phyloP scores from a whole-genome alignment of 2,113 vertebrate genomes.

The Pygathrix nemaeus region DNA sequence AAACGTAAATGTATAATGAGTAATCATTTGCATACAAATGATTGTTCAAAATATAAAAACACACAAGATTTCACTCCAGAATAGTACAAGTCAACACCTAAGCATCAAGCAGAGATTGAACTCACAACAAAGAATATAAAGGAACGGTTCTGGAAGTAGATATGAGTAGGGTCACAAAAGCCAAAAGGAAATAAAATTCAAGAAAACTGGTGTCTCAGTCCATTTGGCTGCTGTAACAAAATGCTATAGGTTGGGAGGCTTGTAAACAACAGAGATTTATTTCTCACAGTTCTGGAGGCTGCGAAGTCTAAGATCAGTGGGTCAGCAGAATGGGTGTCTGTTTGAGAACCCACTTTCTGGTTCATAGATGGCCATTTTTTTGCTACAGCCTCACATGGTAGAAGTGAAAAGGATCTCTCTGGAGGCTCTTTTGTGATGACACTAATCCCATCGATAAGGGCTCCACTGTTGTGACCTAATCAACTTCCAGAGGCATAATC shows the following conservation, averaged over 20 bases:
- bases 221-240: background rate
- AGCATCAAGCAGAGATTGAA: background rate
- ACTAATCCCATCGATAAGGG: background rate
- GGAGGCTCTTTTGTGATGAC: no score
- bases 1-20: background rate
- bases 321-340: no score
- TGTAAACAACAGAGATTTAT: background rate
- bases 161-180: background rate
- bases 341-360: background rate
- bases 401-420: background rate
- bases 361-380: background rate
- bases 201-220: background rate
- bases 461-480: background rate
- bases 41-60: background rate
- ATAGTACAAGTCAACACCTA: background rate
- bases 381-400: no score
- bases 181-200: background rate
- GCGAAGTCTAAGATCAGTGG: no score
- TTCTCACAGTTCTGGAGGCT: background rate
- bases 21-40: background rate
- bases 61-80: background rate
- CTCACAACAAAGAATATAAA: background rate
- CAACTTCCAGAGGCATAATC: no score
- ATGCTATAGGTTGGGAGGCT: background rate
- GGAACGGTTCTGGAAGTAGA: background rate